A percentile compares a stretch with the other conserved stretches of the same genome.
phyloP scores from a whole-genome alignment of 2,797 vertebrate genomes.

The Pogonophryne albipinna region DNA sequence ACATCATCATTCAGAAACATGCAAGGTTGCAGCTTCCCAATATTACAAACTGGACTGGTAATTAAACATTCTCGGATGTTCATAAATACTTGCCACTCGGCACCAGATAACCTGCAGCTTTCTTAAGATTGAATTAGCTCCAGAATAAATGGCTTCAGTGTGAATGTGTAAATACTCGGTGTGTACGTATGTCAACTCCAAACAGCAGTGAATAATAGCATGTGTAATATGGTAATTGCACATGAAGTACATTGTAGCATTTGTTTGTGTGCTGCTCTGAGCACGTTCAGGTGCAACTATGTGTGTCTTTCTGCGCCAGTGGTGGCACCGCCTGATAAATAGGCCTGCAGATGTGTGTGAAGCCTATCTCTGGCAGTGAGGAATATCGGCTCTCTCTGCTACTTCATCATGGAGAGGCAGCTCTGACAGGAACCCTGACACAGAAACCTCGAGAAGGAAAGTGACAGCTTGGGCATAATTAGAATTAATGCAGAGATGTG shows the following conservation, averaged over 20 bases:
- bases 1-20: not conserved
- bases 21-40: not conserved
- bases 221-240: constrained; percentile 14
- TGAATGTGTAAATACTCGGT: not conserved
- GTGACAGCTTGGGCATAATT: constrained; percentile 78
- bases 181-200: not conserved
- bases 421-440: constrained; percentile 80
- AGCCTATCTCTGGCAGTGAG: constrained; percentile 77
- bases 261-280: constrained; percentile 46
- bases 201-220: constrained; percentile 9
- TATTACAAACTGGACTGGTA: not conserved
- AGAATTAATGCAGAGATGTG: constrained; percentile 78
- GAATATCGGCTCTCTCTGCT: constrained; percentile 68
- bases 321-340: constrained; percentile 69
- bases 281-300: constrained; percentile 25
- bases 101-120: constrained; percentile 1
- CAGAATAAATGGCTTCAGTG: not conserved
- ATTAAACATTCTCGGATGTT: not conserved
- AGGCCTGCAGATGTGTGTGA: constrained; percentile 75
- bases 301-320: constrained; percentile 31
- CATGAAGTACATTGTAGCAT: not conserved
- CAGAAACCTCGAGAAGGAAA: constrained; percentile 72
- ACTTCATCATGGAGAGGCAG: constrained; percentile 75
- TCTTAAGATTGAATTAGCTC: not conserved
- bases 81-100: not conserved